phyloP scores from a whole-genome alignment of 2,797 vertebrate species.

The Neomorphus geoffroyi region DNA sequence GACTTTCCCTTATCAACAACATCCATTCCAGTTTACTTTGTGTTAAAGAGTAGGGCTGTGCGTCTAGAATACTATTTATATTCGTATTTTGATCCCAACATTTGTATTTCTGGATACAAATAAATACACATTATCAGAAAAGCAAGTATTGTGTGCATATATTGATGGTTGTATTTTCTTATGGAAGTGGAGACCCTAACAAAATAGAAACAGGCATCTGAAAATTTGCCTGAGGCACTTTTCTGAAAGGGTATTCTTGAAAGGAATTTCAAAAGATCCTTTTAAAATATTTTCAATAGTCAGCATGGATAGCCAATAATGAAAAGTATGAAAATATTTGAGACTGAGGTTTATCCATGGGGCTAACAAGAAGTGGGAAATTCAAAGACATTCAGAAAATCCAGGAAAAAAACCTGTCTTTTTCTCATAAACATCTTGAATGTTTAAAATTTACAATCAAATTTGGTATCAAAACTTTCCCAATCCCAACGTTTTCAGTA shows the following conservation, averaged over 20 bases:
- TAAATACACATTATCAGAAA: constrained; percentile 80
- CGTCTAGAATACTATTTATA: constrained; percentile 73
- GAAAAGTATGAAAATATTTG: background rate
- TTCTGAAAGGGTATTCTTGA: background rate
- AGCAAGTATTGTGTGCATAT: background rate
- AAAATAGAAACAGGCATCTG: background rate
- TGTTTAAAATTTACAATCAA: background rate
- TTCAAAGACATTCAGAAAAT: background rate
- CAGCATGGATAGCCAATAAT: background rate
- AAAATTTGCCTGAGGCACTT: background rate
- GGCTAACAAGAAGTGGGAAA: background rate
- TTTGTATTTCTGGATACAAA: constrained; percentile 82
- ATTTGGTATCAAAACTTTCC: background rate
- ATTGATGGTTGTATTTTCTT: constrained; percentile 1
- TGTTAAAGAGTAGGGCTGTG: constrained; percentile 65
- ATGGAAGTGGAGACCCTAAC: background rate
- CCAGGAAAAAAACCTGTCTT: background rate
- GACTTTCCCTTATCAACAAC: background rate
- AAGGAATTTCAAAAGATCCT: background rate
- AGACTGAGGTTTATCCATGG: background rate
- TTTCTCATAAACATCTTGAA: background rate
- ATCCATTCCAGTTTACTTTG: constrained; percentile 54
- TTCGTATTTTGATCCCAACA: constrained; percentile 77
- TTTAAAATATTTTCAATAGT: background rate
- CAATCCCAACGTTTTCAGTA: background rate